Conservation (phyloP, 1,140 invertebrate species). For the Choristoneura fumiferana region DNA sequence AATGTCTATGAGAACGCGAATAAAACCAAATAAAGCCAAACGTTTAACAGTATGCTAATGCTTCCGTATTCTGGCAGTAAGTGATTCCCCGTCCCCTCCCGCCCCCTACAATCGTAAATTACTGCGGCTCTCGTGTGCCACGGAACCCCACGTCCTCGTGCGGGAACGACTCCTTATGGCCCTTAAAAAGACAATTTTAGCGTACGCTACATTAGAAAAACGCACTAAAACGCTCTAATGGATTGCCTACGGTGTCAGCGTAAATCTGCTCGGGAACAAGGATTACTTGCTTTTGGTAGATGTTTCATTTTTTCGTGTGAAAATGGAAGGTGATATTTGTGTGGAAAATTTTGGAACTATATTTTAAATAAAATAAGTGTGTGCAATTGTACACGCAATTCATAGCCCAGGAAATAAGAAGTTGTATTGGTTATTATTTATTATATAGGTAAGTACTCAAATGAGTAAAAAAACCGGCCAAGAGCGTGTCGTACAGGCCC, state of each 20-base stretch:
- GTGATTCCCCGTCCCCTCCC: neutral
- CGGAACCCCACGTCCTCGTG: slow-evolving; percentile 12
- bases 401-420: too few species aligned
- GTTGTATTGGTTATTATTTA: too few species aligned
- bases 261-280: slow-evolving; percentile 24
- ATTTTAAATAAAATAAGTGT: too few species aligned
- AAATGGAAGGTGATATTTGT: too few species aligned
- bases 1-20: too few species aligned
- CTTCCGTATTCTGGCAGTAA: slow-evolving; percentile 18
- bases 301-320: slow-evolving; percentile 5
- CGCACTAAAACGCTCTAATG: slow-evolving; percentile 27
- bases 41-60: slow-evolving; percentile 18
- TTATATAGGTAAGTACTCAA: too few species aligned
- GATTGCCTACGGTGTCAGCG: slow-evolving; percentile 25
- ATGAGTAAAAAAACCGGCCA: too few species aligned
- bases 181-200: slow-evolving; percentile 39
- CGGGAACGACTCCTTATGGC: slow-evolving; percentile 25
- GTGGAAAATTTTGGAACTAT: too few species aligned
- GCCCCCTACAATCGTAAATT: slow-evolving; percentile 37
- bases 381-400: too few species aligned
- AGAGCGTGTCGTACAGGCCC: too few species aligned
- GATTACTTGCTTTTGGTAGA: slow-evolving; percentile 9
- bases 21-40: neutral
- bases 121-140: slow-evolving; percentile 29
- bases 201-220: slow-evolving; percentile 33